These are phyloP conservation scores for Ctenosaura bakeri DNA, from an alignment of 2,797 vertebrate species.

Conservation along the genomic window DNA sequence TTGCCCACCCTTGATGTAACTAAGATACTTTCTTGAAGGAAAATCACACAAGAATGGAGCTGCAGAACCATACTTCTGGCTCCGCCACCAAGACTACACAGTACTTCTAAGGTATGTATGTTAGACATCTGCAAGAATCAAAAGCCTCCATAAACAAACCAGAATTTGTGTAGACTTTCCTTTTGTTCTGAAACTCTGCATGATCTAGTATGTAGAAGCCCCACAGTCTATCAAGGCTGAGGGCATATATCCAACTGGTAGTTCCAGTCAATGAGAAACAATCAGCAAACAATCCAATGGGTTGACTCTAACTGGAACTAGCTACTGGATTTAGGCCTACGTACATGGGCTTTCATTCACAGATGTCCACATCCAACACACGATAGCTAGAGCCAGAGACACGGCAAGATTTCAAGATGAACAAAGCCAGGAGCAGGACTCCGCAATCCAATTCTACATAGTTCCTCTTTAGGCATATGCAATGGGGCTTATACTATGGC, in stretches of 20 bases:
- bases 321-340: neutral
- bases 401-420: neutral
- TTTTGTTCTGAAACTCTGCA: neutral
- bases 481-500: neutral
- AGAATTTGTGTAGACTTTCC: neutral
- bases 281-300: too few relatives aligned
- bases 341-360: neutral
- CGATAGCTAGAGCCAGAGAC: neutral
- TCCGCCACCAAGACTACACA: too few relatives aligned
- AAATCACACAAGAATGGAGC: neutral
- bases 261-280: too few relatives aligned
- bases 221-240: too few relatives aligned
- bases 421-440: too few relatives aligned
- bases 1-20: neutral
- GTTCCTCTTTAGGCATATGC: neutral
- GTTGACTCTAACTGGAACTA: too few relatives aligned
- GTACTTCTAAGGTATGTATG: too few relatives aligned
- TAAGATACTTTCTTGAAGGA: neutral
- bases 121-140: neutral
- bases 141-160: neutral
- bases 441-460: neutral
- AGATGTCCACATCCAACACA: neutral
- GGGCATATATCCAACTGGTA: too few relatives aligned
- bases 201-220: neutral
- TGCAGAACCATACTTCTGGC: neutral